Conservation (phyloP, 1,140 invertebrate genomes). For the Euglossa dilemma region DNA sequence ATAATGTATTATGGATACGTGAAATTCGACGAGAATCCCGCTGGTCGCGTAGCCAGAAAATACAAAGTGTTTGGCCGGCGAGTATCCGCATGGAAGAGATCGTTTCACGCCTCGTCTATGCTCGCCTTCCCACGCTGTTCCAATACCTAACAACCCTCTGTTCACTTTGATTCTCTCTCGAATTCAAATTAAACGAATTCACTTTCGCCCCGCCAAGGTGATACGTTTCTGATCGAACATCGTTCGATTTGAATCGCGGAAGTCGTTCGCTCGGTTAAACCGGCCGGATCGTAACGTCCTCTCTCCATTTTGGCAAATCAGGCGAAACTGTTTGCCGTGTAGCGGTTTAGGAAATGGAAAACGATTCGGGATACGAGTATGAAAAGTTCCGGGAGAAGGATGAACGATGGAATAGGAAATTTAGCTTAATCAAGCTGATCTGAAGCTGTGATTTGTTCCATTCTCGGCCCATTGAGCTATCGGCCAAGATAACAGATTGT, state of each 20-base stretch:
- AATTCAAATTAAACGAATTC: constrained; percentile 20
- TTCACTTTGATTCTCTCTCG: not conserved
- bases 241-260: constrained; percentile 1
- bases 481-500: not conserved
- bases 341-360: too few species aligned
- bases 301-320: too few species aligned
- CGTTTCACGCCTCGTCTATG: constrained; percentile 47
- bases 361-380: too few species aligned
- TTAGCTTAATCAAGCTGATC: too few species aligned
- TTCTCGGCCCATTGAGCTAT: too few species aligned
- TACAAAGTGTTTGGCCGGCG: constrained; percentile 66
- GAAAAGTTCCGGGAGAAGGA: too few species aligned
- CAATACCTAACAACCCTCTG: not conserved
- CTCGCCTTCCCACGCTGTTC: constrained; percentile 33
- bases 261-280: constrained; percentile 1
- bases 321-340: too few species aligned
- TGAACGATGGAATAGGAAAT: too few species aligned
- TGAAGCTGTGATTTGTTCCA: too few species aligned
- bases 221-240: not conserved
- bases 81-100: constrained; percentile 52
- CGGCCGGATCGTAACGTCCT: not conserved
- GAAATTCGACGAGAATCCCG: constrained; percentile 69
- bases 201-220: not conserved
- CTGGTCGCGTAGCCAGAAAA: constrained; percentile 51
- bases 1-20: constrained; percentile 69